These are phyloP conservation scores for Pollenia amentaria DNA, from an alignment of 2,888 invertebrate genomes.

Conservation along the genomic window DNA sequence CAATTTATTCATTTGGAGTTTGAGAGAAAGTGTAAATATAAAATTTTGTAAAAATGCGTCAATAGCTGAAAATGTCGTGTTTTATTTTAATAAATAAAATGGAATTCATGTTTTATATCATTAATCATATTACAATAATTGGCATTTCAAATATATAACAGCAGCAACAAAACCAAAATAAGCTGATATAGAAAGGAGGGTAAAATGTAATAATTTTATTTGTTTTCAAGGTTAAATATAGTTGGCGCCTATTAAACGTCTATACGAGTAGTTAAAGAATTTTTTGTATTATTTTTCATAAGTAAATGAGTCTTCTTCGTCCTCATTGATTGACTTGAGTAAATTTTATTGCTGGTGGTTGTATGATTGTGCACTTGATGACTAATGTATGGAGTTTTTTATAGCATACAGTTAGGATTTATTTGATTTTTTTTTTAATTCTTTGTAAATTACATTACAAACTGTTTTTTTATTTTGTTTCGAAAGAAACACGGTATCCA, in stretches of 20 bases:
- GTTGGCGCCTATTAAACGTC: slow-evolving; percentile 53
- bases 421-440: too few species aligned
- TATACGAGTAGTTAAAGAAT: slow-evolving; percentile 18
- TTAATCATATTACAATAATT: slow-evolving; percentile 54
- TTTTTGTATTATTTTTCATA: slow-evolving; percentile 48
- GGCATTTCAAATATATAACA: slow-evolving; percentile 16
- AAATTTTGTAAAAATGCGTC: neutral
- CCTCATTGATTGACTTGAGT: slow-evolving; percentile 15
- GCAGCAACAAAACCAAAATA: neutral
- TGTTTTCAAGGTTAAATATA: slow-evolving; percentile 33
- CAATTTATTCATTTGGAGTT: neutral
- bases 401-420: slow-evolving; percentile 37
- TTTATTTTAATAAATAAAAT: slow-evolving; percentile 10
- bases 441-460: too few species aligned
- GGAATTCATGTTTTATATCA: slow-evolving; percentile 31
- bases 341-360: neutral
- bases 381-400: slow-evolving; percentile 24
- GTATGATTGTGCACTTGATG: neutral
- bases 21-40: neutral
- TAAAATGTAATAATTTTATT: neutral
- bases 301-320: neutral
- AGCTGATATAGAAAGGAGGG: neutral
- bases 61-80: slow-evolving; percentile 32
- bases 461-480: too few species aligned
- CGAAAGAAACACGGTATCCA: neutral